Evolutionary conservation across 2,113 vertebrate genomes (phyloP).

Genomic region (Sylvietta virens): DNA sequence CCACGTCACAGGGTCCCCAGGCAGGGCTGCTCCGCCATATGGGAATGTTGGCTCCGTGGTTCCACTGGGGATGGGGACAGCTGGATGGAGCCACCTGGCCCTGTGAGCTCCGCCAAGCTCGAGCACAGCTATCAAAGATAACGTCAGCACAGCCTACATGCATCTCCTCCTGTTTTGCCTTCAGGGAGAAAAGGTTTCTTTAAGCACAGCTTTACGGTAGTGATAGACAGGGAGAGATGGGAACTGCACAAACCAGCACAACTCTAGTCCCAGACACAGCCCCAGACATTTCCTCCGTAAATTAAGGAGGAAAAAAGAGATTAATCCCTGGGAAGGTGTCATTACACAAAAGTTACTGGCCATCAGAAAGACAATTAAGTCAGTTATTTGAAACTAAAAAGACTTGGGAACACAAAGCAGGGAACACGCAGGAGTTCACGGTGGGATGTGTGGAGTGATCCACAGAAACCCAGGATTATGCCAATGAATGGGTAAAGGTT

Average conservation of each 20-base stretch:
- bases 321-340: neutral
- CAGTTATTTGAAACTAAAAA: neutral
- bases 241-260: neutral
- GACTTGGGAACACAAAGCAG: neutral
- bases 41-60: neutral
- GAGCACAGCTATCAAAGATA: neutral
- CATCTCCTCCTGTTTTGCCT: neutral
- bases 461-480: neutral
- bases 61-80: neutral
- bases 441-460: neutral
- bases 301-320: neutral
- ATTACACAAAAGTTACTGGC: neutral
- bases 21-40: neutral
- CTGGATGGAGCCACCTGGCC: constrained; percentile 17
- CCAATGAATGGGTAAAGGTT: neutral
- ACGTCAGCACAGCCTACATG: neutral
- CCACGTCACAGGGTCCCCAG: fast-evolving
- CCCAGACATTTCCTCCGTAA: neutral
- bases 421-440: neutral
- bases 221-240: neutral
- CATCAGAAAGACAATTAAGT: neutral
- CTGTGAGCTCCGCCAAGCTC: neutral
- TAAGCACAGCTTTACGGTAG: neutral
- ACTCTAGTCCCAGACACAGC: neutral
- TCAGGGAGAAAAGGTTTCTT: neutral